Percentiles rank a stretch among this genome's conserved stretches.
Evolutionary conservation across 2,888 invertebrate species (phyloP).

Genomic region (Psococerastis gibbosa): DNA sequence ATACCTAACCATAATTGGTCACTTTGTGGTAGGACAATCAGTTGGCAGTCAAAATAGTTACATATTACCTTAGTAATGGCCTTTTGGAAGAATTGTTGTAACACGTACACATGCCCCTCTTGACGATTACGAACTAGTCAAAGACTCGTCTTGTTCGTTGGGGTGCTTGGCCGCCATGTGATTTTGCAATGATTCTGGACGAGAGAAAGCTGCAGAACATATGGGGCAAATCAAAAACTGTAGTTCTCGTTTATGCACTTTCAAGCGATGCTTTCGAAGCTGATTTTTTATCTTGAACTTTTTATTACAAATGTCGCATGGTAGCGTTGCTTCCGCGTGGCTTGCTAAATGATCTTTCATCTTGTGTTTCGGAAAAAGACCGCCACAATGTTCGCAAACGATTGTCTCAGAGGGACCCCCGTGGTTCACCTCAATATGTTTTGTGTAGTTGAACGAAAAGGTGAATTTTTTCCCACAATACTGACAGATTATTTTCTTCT

Average conservation of each 20-base stretch:
- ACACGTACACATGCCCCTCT: no score
- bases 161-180: neutral
- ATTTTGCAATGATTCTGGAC: neutral
- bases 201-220: neutral
- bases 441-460: constrained; percentile 1
- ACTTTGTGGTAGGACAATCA: no score
- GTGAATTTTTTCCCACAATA: constrained; percentile 2
- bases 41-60: no score
- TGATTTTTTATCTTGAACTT: neutral
- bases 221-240: neutral
- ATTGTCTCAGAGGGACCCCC: neutral
- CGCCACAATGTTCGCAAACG: constrained; percentile 1
- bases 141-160: no score
- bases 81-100: no score
- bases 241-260: neutral
- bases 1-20: no score
- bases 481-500: constrained; percentile 1
- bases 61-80: no score
- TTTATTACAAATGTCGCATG: constrained; percentile 7
- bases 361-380: neutral
- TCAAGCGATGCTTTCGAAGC: neutral
- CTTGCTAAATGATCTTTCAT: constrained; percentile 6
- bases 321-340: neutral
- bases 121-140: no score
- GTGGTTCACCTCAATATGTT: neutral